Evolutionary conservation across 2,797 vertebrate genomes (phyloP), one percentile per base, ranked within the genome.

Genomic region (Macroramphosus scolopax): DNA sequence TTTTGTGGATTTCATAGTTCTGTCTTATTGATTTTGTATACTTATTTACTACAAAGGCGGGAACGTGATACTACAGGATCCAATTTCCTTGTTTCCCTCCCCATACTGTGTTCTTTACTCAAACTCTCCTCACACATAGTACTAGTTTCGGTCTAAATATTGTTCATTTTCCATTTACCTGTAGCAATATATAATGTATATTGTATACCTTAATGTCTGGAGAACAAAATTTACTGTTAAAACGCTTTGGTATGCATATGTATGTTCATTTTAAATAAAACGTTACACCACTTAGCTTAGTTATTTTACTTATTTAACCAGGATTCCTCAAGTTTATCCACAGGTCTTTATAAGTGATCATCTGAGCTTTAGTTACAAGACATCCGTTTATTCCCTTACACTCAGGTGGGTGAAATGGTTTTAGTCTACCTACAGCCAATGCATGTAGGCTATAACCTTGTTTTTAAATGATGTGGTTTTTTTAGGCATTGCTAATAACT

Each of bases 211-310:
- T 84, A 73, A 81, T 89, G 86, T 90, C 78, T 90, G 77, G 76
- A 85, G 82, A 87, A 81, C 81, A 83, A 83, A 82, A 73, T 71
- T 63, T 87, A 87, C 75, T 87, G 88, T 90, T 89, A 78, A 83
- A 86, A 79, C 82, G 77, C 77, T 75, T 75, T 90, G 88, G 78
- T 89, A 88, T 91, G 88, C 89, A 83, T 86, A 80, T 91, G 90
- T 91, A 90, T 91, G 89, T 91, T 84, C 87, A 87, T 91, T 89
- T 90, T 87, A 87, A 90, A 90, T 90, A 91, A 91, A 90, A 84
- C 78, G 61, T 85, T 88, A 85, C 84, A 83, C 85, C 87, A 86
- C 81, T 85, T 88, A 90, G 87, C 79, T 88, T 86, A 89, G 85
- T 88, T 88, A 85, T 82, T 79, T 87, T 89, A 86, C 81, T 88